Base-by-base conservation (phyloP, 2,888 invertebrate genomes). In the Melipona bicolor region DNA sequence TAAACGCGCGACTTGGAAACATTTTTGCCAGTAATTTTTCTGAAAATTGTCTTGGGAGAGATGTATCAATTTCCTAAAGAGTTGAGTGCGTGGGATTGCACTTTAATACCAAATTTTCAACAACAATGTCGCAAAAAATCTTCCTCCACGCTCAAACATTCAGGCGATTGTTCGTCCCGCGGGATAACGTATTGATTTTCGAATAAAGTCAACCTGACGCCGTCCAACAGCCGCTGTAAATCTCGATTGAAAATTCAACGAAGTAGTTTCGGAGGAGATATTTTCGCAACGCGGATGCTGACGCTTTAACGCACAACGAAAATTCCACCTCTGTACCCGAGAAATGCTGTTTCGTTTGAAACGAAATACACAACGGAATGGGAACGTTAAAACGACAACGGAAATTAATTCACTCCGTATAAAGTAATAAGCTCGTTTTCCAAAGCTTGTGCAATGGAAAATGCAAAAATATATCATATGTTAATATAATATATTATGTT, bases 101-200 rank as follows among this genome's bases (percentile, higher is more conserved):
- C 19, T 19, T 52, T 56, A 56, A 56, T 11, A 13, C n/a, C 13
- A 43, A 43, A 43, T 43, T 9, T 43, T 43, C 2, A 43, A 9
- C 43, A 43, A 9, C 43, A 9, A 9, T 2, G 43, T 9, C 43
- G 1, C 9, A 43, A 9, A 43, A 32, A 32, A 4, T 32, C 32
- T 11, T 43, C 43, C 0, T 11, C 27, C 1, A 27, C 9, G 9
- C 2, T 9, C 9, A 36, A 36, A 36, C 36, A 9, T 9, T 9
- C 43, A 43, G 43, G 43, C 43, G 43, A 43, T 43, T 43, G 52
- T 43, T 32, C 52, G 32, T 72, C 56, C 54, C 36, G 43, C 50
- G 2, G 11, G 43, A 64, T 69, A 62, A 27, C 50, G 36, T 81
- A 81, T 81, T 43, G 81, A 83, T 83, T 81, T 77, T 72, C 56